phyloP scores from a whole-genome alignment of 2,113 vertebrate genomes.

The Seriola quinqueradiata region DNA sequence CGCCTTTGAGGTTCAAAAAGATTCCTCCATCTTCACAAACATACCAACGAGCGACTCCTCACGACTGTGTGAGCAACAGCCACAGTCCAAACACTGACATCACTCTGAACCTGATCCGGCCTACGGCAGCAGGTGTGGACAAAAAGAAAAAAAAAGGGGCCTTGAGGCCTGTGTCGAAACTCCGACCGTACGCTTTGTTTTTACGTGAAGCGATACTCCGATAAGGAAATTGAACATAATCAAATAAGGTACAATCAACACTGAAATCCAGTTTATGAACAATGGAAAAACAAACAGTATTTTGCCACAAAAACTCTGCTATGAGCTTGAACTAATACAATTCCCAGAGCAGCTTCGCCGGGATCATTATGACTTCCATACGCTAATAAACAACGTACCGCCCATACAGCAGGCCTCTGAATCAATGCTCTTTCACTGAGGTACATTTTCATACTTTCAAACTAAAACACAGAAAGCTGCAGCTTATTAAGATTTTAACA shows the following conservation, averaged over 20 bases:
- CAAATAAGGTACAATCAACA: conserved; percentile 28
- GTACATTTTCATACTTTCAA: not conserved
- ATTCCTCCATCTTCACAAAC: no score
- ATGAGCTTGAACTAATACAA: conserved; percentile 48
- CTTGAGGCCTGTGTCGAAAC: not conserved
- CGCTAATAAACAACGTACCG: conserved; percentile 55
- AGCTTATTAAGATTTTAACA: no score
- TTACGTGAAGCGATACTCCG: not conserved
- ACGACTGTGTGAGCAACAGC: no score
- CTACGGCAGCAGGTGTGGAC: not conserved
- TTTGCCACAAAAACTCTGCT: conserved; percentile 19
- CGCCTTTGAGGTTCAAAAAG: no score
- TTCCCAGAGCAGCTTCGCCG: conserved; percentile 28
- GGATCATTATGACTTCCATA: conserved; percentile 23
- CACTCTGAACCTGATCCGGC: not conserved
- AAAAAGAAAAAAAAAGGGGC: no score
- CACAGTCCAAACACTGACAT: not conserved
- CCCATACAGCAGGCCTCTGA: not conserved
- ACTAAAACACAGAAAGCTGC: no score
- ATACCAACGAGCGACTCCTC: no score
- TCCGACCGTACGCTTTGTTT: not conserved
- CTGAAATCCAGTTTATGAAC: not conserved
- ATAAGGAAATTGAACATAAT: conserved; percentile 23
- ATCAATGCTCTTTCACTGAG: not conserved
- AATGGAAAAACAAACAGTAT: conserved; percentile 46